Conservation (phyloP, 2,113 vertebrate species). For the Sander lucioperca region DNA sequence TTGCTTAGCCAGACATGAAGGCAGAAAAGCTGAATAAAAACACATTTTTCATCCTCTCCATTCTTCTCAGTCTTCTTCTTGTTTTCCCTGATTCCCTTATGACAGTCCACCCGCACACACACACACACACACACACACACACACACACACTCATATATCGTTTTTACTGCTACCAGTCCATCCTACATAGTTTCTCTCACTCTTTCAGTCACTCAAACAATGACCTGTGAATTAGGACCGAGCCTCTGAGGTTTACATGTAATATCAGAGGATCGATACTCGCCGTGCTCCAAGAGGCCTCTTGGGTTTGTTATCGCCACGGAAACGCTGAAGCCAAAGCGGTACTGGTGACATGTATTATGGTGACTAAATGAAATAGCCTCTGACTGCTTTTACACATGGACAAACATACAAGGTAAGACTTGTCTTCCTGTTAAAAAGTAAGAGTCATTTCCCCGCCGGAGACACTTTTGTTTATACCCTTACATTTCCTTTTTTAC, state of each 20-base stretch:
- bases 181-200: conserved; percentile 40
- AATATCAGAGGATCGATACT: conserved; percentile 60
- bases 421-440: not conserved
- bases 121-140: not conserved
- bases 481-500: not conserved
- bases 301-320: conserved; percentile 36
- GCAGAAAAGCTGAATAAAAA: conserved; percentile 77
- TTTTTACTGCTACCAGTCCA: conserved; percentile 37
- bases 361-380: conserved; percentile 34
- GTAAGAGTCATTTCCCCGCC: not conserved
- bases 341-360: conserved; percentile 4
- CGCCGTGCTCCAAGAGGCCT: not conserved
- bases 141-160: not conserved
- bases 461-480: too few relatives aligned
- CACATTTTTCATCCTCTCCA: conserved; percentile 54
- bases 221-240: conserved; percentile 53
- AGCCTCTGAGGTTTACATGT: conserved; percentile 59
- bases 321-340: conserved; percentile 34
- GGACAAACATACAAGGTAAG: not conserved
- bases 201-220: conserved; percentile 44
- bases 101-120: conserved; percentile 1
- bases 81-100: conserved; percentile 38
- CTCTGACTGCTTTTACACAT: conserved; percentile 19
- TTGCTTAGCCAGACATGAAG: conserved; percentile 83
- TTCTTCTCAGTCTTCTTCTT: conserved; percentile 38